Base-by-base conservation (phyloP, 1,140 invertebrate species). In the Bacillus rossius region DNA sequence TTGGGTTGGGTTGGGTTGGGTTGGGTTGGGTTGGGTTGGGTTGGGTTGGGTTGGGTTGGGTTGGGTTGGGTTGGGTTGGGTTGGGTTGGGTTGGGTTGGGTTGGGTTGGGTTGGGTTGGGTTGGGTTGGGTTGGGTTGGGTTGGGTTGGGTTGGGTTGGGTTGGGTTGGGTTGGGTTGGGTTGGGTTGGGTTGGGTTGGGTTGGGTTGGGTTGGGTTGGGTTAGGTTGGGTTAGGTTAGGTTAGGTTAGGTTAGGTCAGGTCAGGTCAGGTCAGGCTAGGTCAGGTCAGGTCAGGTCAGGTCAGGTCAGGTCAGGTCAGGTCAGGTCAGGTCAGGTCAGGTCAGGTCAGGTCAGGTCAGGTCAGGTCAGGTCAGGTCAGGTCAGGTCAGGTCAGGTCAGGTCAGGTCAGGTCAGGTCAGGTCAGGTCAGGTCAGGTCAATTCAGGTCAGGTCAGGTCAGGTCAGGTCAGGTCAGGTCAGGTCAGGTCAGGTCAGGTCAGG, bases 1-100 rank as follows among this genome's bases (percentile, higher is more conserved):
- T 45, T 45, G 42, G 42, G 42, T 45, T 45, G 42, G 42, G 42
- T 45, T 45, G 42, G 42, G 42, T 45, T 45, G 42, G 42, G 42
- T 45, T 45, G 42, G 42, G 42, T 45, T 45, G 42, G 42, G 42
- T 45, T 45, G 42, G 42, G 42, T 45, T 45, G 42, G 42, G 42
- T 45, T 45, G 42, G 42, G 42, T 45, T 45, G 42, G 42, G 42
- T 45, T 45, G 42, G 42, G 42, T 45, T 45, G 42, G 42, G 42
- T 45, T 45, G 42, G 42, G 42, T 45, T 45, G 42, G 42, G 42
- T 45, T 45, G 42, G 42, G 42, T 45, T 45, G 42, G 42, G 42
- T 45, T 45, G 42, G 42, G 42, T 45, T 45, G 42, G 42, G 42
- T 45, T 45, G 42, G 42, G 42, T 45, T 45, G 42, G 42, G 42